A percentile compares a stretch with the other conserved stretches of the same genome.
phyloP scores from a whole-genome alignment of 2,888 invertebrate genomes.

The Oligia strigilis region DNA sequence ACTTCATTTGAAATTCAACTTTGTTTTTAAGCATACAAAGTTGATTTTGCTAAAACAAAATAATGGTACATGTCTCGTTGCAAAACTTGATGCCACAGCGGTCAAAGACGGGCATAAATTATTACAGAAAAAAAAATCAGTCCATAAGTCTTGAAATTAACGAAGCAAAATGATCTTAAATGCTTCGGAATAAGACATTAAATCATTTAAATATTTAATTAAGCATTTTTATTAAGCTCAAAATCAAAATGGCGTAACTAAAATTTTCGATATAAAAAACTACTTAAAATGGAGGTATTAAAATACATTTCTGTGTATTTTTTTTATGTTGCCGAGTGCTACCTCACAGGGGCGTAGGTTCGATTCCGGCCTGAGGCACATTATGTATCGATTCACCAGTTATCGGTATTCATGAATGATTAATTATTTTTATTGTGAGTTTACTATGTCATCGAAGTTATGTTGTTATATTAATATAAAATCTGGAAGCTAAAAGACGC shows the following conservation, averaged over 20 bases:
- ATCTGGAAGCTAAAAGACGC: background rate
- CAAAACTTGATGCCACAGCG: background rate
- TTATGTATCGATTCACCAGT: slow-evolving; percentile 65
- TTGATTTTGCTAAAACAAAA: background rate
- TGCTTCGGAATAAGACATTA: slow-evolving; percentile 49
- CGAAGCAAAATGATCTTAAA: slow-evolving; percentile 61
- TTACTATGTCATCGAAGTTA: slow-evolving; percentile 36
- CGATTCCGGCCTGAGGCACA: slow-evolving; percentile 77
- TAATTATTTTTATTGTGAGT: slow-evolving; percentile 38
- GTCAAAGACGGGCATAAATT: slow-evolving; percentile 59
- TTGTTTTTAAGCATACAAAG: rapidly evolving
- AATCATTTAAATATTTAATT: slow-evolving; percentile 52
- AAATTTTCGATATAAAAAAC: slow-evolving; percentile 36
- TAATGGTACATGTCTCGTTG: slow-evolving; percentile 16
- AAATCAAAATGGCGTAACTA: slow-evolving; percentile 31
- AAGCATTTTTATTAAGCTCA: slow-evolving; percentile 36
- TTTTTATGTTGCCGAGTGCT: slow-evolving; percentile 58
- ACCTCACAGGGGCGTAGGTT: slow-evolving; percentile 75
- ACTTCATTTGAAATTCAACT: background rate
- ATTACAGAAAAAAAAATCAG: slow-evolving; percentile 66
- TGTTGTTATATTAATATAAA: slow-evolving; percentile 1
- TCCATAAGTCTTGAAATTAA: slow-evolving; percentile 63
- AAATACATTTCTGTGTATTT: slow-evolving; percentile 36
- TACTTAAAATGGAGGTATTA: slow-evolving; percentile 37
- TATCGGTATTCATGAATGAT: slow-evolving; percentile 67